Evolutionary conservation across 2,113 vertebrate species (phyloP), one percentile per base, ranked within the genome.

Genomic region (Tachysurus fulvidraco): DNA sequence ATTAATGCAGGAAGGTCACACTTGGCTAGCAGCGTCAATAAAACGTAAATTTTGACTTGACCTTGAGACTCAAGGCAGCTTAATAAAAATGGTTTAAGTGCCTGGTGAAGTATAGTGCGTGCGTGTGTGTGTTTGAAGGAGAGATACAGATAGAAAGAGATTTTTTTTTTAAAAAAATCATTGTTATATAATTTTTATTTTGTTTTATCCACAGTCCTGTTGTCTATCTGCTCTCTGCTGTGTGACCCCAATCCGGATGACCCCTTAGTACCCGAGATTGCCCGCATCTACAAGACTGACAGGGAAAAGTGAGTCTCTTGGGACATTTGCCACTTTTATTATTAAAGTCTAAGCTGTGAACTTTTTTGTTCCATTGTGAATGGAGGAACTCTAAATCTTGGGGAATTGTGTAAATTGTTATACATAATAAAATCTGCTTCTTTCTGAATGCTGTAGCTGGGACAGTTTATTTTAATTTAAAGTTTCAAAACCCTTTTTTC

Each of bases 221-320:
- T 99, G 96, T 99, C 98, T 95, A 99, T 99, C 96, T 99, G 98
- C 97, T 99, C 98, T 96, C 97, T 99, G 97, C 98, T 99, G 96
- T 99, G 98, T 92, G 98, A 99, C 96, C 98, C 98, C 93, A 98
- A 99, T 96, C 98, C 97, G 96, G 98, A 99, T 91, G 98, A 99
- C 95, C 98, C 98, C 93, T 97, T 99, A 97, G 98, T 99, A 97
- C 98, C 98, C 89, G 98, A 99, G 97, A 99, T 99, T 94, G 98
- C 98, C 95, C 97, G 98, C 96, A 99, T 99, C 97, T 99, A 99
- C 97, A 99, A 99, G 97, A 99, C 98, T 96, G 98, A 99, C 97
- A 99, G 98, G 97, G 98, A 99, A 97, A 99, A 99, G 98, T 99
- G 92, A 96, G 98, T 96, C 6, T 55, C 16, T n/a, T 11, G n/a